Percentiles rank a stretch among this genome's conserved stretches.
phyloP scores from a whole-genome alignment of 2,888 invertebrate genomes.

The Machimus atricapillus region DNA sequence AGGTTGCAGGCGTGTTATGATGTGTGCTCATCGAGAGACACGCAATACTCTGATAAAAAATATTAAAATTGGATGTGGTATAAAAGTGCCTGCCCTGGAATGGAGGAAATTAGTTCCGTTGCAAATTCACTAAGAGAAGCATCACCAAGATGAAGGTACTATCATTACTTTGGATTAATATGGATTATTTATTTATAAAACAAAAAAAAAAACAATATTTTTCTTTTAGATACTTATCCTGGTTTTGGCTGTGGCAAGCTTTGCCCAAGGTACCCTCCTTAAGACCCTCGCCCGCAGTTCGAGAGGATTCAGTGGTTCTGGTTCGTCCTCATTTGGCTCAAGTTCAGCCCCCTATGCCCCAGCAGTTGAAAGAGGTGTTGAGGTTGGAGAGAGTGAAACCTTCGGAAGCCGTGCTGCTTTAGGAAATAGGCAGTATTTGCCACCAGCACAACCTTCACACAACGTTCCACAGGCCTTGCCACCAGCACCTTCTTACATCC shows the following conservation, averaged over 20 bases:
- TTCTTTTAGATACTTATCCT: constrained; percentile 24
- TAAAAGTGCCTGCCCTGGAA: constrained; percentile 21
- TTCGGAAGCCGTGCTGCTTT: not conserved
- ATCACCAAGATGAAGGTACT: constrained; percentile 30
- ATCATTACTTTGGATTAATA: not conserved
- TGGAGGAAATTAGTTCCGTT: constrained; percentile 17
- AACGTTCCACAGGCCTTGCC: not conserved
- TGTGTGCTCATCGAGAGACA: not conserved
- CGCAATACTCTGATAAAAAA: constrained; percentile 17
- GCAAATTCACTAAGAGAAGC: constrained; percentile 32
- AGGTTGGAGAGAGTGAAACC: not conserved
- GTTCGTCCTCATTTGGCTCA: not conserved
- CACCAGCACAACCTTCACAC: not conserved
- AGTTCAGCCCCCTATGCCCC: not conserved
- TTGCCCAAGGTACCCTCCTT: constrained; percentile 14
- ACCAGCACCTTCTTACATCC: not conserved
- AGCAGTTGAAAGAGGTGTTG: not conserved
- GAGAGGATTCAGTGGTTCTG: not conserved
- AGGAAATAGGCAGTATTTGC: not conserved
- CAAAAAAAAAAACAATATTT: not conserved
- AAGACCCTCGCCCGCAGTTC: constrained; percentile 14
- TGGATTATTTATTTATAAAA: not conserved
- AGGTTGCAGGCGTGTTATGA: constrained; percentile 1
- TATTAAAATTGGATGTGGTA: constrained; percentile 22
- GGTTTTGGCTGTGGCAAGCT: constrained; percentile 1